Conservation (phyloP, 2,888 invertebrate genomes). For the Muscina levida region DNA sequence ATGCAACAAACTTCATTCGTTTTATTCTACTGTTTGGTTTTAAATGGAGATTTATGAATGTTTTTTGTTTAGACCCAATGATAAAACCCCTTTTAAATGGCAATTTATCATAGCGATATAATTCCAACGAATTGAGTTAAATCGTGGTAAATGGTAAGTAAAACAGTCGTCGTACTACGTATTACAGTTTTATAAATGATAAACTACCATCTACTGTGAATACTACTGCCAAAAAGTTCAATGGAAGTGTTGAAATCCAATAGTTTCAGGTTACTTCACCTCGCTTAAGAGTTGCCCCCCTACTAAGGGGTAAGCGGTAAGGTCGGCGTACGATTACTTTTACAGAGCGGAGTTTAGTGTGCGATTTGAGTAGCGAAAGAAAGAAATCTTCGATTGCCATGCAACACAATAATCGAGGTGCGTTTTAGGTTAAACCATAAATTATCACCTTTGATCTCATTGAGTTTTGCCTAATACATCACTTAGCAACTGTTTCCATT, state of each 20-base stretch:
- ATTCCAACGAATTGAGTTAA: slow-evolving; percentile 17
- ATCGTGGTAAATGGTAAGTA: slow-evolving; percentile 36
- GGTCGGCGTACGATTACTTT: slow-evolving; percentile 32
- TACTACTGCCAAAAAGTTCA: slow-evolving; percentile 36
- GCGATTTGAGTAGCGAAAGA: slow-evolving; percentile 12
- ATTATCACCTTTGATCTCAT: slow-evolving; percentile 71
- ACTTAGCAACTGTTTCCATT: slow-evolving; percentile 40
- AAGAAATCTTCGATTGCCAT: slow-evolving; percentile 21
- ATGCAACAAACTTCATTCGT: slow-evolving; percentile 49
- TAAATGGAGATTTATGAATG: slow-evolving; percentile 52
- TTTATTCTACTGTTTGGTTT: slow-evolving; percentile 28
- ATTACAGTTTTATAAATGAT: slow-evolving; percentile 35
- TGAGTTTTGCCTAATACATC: slow-evolving; percentile 66
- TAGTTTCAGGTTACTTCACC: slow-evolving; percentile 34
- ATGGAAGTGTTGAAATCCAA: slow-evolving; percentile 65
- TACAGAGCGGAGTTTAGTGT: slow-evolving; percentile 11
- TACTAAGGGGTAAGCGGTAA: too few species aligned
- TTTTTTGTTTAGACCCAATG: slow-evolving; percentile 53
- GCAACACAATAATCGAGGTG: slow-evolving; percentile 54
- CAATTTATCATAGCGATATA: slow-evolving; percentile 62
- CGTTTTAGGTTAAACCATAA: slow-evolving; percentile 68
- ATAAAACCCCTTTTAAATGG: slow-evolving; percentile 62
- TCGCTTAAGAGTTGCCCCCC: background rate
- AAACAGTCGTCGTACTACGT: slow-evolving; percentile 46
- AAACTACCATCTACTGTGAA: slow-evolving; percentile 30